Conservation (phyloP, 2,113 vertebrate genomes). For the Cyrtonyx montezumae region DNA sequence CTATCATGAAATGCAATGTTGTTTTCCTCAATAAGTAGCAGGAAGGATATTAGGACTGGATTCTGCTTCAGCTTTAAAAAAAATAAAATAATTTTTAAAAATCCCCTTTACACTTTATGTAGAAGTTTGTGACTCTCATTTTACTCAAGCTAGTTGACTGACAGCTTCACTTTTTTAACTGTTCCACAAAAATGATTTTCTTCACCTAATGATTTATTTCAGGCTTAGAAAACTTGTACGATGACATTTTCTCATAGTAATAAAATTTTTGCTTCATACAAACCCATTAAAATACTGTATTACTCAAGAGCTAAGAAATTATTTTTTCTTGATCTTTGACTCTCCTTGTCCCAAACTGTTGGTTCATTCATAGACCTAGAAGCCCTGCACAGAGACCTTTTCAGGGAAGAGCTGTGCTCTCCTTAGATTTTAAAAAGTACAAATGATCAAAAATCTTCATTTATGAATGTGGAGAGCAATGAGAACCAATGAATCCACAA, state of each 20-base stretch:
- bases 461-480: not conserved
- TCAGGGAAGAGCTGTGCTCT: not conserved
- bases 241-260: not conserved
- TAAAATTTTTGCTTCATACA: not conserved
- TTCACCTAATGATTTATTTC: not conserved
- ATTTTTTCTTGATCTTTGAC: not conserved
- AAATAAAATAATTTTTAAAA: not conserved
- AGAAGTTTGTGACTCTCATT: not conserved
- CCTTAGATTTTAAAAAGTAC: not conserved
- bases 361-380: not conserved
- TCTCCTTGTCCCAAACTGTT: not conserved
- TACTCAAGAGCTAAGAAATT: not conserved
- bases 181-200: not conserved
- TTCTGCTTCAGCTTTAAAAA: slow-evolving; percentile 5
- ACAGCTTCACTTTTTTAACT: slow-evolving; percentile 8
- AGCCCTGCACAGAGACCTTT: not conserved
- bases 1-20: not conserved
- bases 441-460: not conserved
- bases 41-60: slow-evolving; percentile 44
- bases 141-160: not conserved
- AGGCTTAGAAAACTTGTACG: not conserved
- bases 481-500: not conserved
- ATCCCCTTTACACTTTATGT: not conserved
- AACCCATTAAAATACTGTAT: not conserved
- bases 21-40: not conserved